phyloP scores from a whole-genome alignment of 2,888 invertebrate genomes.

The Sarcophaga rosellei region DNA sequence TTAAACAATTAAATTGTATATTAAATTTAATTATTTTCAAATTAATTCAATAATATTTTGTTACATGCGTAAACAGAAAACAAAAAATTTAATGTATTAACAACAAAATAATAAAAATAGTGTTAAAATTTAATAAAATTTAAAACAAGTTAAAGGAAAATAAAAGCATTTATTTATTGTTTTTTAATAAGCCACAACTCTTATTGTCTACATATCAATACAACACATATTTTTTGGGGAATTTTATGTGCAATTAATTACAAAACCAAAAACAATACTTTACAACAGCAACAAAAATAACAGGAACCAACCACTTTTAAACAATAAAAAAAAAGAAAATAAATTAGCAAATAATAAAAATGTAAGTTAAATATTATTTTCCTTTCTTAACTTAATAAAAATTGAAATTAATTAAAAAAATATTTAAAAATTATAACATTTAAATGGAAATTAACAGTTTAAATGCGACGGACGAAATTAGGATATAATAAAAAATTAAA shows the following conservation, averaged over 20 bases:
- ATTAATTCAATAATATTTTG: too few relatives aligned
- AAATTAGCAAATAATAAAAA: neutral
- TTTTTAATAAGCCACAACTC: neutral
- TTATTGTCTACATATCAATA: constrained; percentile 39
- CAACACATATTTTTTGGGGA: neutral
- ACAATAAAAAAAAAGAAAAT: too few relatives aligned
- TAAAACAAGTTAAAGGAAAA: neutral
- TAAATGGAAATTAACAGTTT: too few relatives aligned
- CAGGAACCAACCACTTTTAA: too few relatives aligned
- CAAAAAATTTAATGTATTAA: neutral
- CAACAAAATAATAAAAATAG: neutral
- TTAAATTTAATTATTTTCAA: too few relatives aligned
- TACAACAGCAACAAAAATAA: too few relatives aligned
- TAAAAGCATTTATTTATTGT: constrained; percentile 42
- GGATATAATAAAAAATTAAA: too few relatives aligned
- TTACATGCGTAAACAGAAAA: too few relatives aligned
- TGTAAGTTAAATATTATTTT: constrained; percentile 28
- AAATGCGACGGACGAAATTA: too few relatives aligned
- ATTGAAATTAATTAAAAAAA: neutral
- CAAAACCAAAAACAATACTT: neutral
- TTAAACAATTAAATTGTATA: too few relatives aligned
- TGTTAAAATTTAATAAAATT: neutral
- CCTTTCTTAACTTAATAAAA: too few relatives aligned
- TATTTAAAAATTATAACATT: neutral
- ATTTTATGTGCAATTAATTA: constrained; percentile 33